Base-by-base conservation (phyloP, 1,140 invertebrate species). In the Neuroterus valhalla region DNA sequence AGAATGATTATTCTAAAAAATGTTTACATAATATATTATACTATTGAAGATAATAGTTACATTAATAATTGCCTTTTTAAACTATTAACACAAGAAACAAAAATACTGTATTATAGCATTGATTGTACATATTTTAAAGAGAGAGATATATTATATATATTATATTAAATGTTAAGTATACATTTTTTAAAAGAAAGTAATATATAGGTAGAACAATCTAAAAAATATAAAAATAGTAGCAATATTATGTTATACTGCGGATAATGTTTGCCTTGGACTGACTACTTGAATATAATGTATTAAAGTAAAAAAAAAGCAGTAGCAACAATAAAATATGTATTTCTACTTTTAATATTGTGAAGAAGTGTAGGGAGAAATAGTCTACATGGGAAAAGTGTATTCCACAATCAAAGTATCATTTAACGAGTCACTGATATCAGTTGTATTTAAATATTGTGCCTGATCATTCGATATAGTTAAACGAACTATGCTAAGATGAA, bases 111-210 rank as follows among this genome's bases (percentile, higher is more conserved):
- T 77, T 72, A 89, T 89, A 89, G 84, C 62, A 89, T 86, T 87
- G 82, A 88, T 81, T 90, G 88, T 89, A 89, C 82, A 90, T 90
- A 90, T 87, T 88, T 86, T 82, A 86, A 87, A 88, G 81, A 87
- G 80, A 87, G 76, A 82, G 80, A 75, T 77, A 79, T 79, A 76
- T 72, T 66, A 66, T 55, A 72, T 70, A 74, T 67, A 76, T 72
- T 82, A 86, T 87, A 85, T 88, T 88, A 89, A 87, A 88, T 89
- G 87, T 88, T 89, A 89, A 89, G 85, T 85, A 88, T 89, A 89
- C 84, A 88, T 89, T 90, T 90, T 90, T 89, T 90, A 88, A 90
- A 88, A 86, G 87, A 90, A 90, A 90, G 87, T 90, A 90, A 89
- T 89, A 89, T 90, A 89, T 89, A 90, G 85, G 82, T 89, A 88